These are phyloP conservation scores for Drosophila funebris DNA, from an alignment of 1,140 invertebrate species.

Conservation along the genomic window DNA sequence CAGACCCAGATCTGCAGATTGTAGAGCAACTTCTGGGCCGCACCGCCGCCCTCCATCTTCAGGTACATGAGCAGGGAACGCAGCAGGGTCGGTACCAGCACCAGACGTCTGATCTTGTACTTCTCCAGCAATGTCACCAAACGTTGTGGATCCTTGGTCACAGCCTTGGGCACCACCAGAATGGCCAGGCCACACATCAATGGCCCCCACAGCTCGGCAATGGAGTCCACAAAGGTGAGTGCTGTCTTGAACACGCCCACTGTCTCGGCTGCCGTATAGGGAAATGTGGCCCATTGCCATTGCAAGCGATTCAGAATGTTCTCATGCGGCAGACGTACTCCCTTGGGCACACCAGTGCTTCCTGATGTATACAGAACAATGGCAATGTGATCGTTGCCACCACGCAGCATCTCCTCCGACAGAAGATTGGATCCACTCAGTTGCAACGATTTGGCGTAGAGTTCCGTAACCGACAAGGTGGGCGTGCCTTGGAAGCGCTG, in stretches of 20 bases:
- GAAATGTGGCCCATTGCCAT: slow-evolving; percentile 93
- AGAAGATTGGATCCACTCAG: slow-evolving; percentile 61
- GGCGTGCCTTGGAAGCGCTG: slow-evolving; percentile 62
- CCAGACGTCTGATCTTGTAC: slow-evolving; percentile 90
- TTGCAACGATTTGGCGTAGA: slow-evolving; percentile 66
- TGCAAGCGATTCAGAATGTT: slow-evolving; percentile 90
- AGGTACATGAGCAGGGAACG: slow-evolving; percentile 90
- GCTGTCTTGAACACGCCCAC: slow-evolving; percentile 94
- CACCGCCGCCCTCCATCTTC: slow-evolving; percentile 83
- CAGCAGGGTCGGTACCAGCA: slow-evolving; percentile 92
- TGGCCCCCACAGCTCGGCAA: slow-evolving; percentile 93
- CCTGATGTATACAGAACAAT: slow-evolving; percentile 96
- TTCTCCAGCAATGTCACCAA: slow-evolving; percentile 88
- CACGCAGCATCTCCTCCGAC: slow-evolving; percentile 65
- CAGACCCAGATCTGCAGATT: slow-evolving; percentile 91
- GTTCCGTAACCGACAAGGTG: slow-evolving; percentile 60
- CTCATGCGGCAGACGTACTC: slow-evolving; percentile 92
- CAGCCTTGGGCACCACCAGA: slow-evolving; percentile 88
- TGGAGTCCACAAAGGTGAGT: slow-evolving; percentile 94
- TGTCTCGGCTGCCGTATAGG: slow-evolving; percentile 87
- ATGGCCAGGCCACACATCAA: slow-evolving; percentile 88
- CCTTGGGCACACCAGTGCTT: slow-evolving; percentile 96
- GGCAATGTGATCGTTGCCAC: slow-evolving; percentile 85
- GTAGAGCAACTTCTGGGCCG: slow-evolving; percentile 84
- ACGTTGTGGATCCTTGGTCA: slow-evolving; percentile 90